Conservation (phyloP, 2,888 invertebrate species). For the Dolichopus griseipennis region DNA sequence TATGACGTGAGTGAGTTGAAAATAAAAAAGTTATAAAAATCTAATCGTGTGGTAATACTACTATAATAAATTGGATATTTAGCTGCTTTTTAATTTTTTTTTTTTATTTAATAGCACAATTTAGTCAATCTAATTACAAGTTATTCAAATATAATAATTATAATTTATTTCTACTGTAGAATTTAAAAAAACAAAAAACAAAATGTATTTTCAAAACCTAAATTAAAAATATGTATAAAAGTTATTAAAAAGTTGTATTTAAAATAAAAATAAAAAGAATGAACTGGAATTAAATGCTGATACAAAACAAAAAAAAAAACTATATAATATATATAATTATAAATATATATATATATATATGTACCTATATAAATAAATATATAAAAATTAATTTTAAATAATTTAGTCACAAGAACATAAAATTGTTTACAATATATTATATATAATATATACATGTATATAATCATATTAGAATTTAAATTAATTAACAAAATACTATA, state of each 20-base stretch:
- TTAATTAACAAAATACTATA: no score
- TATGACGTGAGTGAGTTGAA: no score
- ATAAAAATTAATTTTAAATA: background rate
- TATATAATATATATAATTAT: background rate
- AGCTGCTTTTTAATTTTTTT: no score
- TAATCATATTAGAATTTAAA: no score
- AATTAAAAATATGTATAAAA: background rate
- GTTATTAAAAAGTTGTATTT: background rate
- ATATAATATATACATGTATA: no score
- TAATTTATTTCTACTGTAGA: background rate
- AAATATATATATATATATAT: background rate
- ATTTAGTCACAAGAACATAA: background rate
- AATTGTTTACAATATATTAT: no score
- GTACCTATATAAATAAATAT: background rate
- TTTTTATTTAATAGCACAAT: no score
- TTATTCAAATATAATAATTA: no score
- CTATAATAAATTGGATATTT: no score
- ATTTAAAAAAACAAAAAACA: background rate
- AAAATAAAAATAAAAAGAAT: background rate
- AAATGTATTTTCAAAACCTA: background rate
- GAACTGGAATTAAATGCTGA: slow-evolving; percentile 4
- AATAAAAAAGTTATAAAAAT: no score
- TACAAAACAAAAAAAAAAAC: background rate
- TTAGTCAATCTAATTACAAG: no score
- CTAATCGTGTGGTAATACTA: no score